Percentiles rank a stretch among this genome's conserved stretches.
phyloP scores from a whole-genome alignment of 1,140 invertebrate genomes.

The Centruroides sculpturatus region DNA sequence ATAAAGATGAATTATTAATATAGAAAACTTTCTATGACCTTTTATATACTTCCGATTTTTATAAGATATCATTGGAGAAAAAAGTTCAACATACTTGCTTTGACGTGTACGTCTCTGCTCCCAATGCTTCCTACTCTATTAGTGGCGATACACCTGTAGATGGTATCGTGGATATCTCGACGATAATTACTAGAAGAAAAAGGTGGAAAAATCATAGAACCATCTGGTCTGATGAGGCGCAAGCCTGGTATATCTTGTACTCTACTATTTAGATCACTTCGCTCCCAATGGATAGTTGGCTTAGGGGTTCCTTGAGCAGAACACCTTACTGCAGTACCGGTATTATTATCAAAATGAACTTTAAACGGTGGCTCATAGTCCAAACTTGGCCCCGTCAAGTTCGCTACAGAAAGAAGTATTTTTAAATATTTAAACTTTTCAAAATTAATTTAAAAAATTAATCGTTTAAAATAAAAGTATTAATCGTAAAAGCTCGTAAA shows the following conservation, averaged over 20 bases:
- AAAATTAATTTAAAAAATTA: too few relatives aligned
- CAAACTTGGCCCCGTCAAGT: conserved; percentile 58
- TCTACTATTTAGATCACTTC: conserved; percentile 38
- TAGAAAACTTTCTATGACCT: too few relatives aligned
- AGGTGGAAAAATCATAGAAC: conserved; percentile 81
- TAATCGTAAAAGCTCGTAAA: too few relatives aligned
- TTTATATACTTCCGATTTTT: too few relatives aligned
- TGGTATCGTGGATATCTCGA: conserved; percentile 82
- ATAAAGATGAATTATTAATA: too few relatives aligned
- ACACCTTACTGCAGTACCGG: conserved; percentile 80
- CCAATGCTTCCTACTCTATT: conserved; percentile 78
- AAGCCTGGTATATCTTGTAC: background rate
- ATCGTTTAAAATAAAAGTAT: too few relatives aligned
- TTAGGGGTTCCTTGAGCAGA: conserved; percentile 74
- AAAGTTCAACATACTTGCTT: conserved; percentile 63
- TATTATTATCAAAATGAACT: conserved; percentile 85
- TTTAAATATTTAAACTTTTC: too few relatives aligned
- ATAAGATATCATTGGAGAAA: too few relatives aligned
- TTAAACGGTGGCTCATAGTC: conserved; percentile 76
- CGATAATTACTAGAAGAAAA: conserved; percentile 82
- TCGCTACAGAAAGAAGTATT: too few relatives aligned
- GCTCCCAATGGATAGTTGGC: conserved; percentile 68
- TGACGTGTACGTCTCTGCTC: conserved; percentile 78
- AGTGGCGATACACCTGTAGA: conserved; percentile 76
- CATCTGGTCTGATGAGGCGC: conserved; percentile 34